A percentile compares a stretch with the other conserved stretches of the same genome.
These are phyloP conservation scores for Phortica variegata DNA, from an alignment of 1,140 invertebrate genomes.

Conservation along the genomic window DNA sequence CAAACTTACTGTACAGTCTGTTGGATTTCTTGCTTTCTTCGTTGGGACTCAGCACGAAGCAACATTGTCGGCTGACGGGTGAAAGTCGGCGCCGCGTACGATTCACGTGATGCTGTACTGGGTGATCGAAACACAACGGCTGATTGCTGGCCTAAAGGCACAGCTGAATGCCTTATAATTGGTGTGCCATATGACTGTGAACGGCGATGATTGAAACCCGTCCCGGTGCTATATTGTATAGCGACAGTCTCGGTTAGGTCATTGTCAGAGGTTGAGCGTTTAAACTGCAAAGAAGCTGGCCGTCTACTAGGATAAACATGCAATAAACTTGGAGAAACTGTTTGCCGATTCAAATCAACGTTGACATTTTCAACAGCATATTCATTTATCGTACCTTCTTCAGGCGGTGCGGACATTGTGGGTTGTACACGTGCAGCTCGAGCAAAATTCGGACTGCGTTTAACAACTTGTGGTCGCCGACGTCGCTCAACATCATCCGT, in stretches of 20 bases:
- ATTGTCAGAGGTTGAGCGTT: conserved; percentile 45
- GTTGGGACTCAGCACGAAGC: conserved; percentile 45
- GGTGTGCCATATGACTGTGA: conserved; percentile 52
- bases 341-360: no score
- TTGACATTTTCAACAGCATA: no score
- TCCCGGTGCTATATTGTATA: conserved; percentile 5
- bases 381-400: no score
- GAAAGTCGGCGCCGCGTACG: conserved; percentile 50
- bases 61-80: conserved; percentile 40
- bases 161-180: conserved; percentile 28
- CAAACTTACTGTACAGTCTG: conserved; percentile 38
- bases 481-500: conserved; percentile 38
- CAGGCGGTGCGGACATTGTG: no score
- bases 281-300: conserved; percentile 43
- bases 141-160: conserved; percentile 6
- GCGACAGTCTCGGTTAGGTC: conserved; percentile 40
- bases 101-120: conserved; percentile 44
- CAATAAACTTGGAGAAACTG: conserved; percentile 17
- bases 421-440: conserved; percentile 18
- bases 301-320: conserved; percentile 14
- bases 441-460: conserved; percentile 47
- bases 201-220: conserved; percentile 30
- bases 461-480: conserved; percentile 44
- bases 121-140: conserved; percentile 24
- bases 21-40: conserved; percentile 43